Conservation (phyloP, 2,113 vertebrate species). For the Apaloderma vittatum region DNA sequence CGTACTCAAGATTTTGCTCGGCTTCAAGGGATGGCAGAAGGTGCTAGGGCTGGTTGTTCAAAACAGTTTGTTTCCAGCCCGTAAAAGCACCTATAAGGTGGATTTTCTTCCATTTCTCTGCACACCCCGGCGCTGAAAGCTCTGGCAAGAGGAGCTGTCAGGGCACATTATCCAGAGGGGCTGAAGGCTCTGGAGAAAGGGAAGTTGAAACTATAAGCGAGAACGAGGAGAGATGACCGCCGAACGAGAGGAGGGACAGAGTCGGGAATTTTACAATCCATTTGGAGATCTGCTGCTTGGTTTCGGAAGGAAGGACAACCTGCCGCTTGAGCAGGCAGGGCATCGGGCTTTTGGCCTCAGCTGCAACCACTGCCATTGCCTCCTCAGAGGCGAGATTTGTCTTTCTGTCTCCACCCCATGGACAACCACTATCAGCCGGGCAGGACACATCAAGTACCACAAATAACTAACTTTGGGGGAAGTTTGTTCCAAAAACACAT, state of each 20-base stretch:
- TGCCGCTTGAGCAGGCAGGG: not conserved
- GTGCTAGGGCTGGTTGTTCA: not conserved
- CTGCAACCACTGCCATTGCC: fast-evolving
- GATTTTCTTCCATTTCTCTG: constrained; percentile 52
- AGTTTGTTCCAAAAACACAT: not conserved
- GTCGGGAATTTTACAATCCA: not conserved
- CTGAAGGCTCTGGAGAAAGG: not conserved
- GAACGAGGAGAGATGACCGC: not conserved
- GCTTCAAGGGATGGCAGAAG: not conserved
- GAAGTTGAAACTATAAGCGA: not conserved
- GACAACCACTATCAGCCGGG: not conserved
- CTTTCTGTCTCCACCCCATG: not conserved
- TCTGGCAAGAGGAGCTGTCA: constrained; percentile 53
- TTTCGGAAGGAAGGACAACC: not conserved
- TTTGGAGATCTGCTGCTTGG: not conserved
- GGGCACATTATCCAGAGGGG: constrained; percentile 56
- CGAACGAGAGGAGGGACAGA: fast-evolving
- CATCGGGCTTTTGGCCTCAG: fast-evolving
- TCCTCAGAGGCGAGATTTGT: not conserved
- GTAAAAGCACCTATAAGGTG: constrained; percentile 29
- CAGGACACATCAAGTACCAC: not conserved
- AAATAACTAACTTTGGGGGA: not conserved
- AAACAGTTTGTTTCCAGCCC: constrained; percentile 39
- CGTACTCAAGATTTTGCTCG: not conserved
- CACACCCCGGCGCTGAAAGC: not conserved